These are phyloP conservation scores for Halichoeres trimaculatus DNA, from an alignment of 2,113 vertebrate genomes.

Conservation along the genomic window DNA sequence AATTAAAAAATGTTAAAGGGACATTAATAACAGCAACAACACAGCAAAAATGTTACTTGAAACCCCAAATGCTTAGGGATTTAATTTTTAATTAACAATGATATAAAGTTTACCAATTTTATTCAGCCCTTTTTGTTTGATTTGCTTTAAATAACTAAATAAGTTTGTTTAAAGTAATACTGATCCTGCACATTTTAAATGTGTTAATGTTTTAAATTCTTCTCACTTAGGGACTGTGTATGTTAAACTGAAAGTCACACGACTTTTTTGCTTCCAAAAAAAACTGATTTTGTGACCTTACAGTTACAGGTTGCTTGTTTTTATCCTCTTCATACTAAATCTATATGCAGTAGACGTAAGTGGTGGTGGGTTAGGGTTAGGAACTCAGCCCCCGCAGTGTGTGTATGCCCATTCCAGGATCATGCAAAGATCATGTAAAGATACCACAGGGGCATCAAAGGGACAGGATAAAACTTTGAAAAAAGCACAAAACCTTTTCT, in stretches of 20 bases:
- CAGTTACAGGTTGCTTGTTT: background rate
- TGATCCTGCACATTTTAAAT: background rate
- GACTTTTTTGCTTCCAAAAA: background rate
- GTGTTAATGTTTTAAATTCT: too few relatives aligned
- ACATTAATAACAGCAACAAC: background rate
- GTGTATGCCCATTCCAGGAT: constrained; percentile 88
- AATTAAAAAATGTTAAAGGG: constrained; percentile 14
- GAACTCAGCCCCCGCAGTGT: constrained; percentile 87
- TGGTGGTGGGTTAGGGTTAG: constrained; percentile 84
- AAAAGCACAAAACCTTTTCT: too few relatives aligned
- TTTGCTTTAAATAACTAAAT: too few relatives aligned
- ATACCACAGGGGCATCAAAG: too few relatives aligned
- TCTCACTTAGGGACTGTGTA: background rate
- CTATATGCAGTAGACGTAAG: constrained; percentile 83
- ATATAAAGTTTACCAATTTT: background rate
- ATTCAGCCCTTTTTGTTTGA: background rate
- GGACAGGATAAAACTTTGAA: too few relatives aligned
- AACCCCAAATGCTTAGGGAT: constrained; percentile 11
- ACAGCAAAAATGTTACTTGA: background rate
- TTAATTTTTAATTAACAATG: constrained; percentile 10
- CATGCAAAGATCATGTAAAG: too few relatives aligned
- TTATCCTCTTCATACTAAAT: background rate
- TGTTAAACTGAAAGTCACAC: constrained; percentile 26
- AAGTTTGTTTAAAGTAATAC: constrained; percentile 6
- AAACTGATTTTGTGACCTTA: background rate